phyloP scores from a whole-genome alignment of 2,797 vertebrate genomes.

The Babyrousa celebensis region DNA sequence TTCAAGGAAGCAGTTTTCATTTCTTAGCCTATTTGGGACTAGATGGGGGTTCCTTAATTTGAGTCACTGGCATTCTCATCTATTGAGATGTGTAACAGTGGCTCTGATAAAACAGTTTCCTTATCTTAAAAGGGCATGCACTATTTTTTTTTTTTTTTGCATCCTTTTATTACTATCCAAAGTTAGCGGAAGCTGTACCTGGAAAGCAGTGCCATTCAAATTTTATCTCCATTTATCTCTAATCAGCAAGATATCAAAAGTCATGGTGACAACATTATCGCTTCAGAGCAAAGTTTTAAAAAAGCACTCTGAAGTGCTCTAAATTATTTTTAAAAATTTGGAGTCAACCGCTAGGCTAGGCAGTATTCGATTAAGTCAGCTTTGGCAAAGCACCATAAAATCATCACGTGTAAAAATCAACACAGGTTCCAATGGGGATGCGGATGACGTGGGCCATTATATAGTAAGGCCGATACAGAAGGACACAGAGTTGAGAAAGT shows the following conservation, averaged over 20 bases:
- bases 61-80: not conserved
- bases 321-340: not conserved
- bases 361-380: not conserved
- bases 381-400: conserved; percentile 48
- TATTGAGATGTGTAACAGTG: not conserved
- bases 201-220: not conserved
- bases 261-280: not conserved
- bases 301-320: conserved; percentile 51
- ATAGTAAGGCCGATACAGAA: not conserved
- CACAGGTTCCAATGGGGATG: conserved; percentile 25
- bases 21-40: not conserved
- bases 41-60: not conserved
- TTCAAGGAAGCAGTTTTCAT: not conserved
- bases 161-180: not conserved
- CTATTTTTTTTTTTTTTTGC: not conserved
- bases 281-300: not conserved
- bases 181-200: not conserved
- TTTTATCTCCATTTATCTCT: not conserved
- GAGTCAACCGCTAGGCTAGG: not conserved
- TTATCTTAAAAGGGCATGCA: not conserved
- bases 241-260: conserved; percentile 1
- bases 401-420: conserved; percentile 67
- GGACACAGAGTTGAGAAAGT: conserved; percentile 82
- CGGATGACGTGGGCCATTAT: not conserved
- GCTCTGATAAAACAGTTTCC: not conserved